Conservation (phyloP, 2,113 vertebrate genomes). For the Saccopteryx leptura region DNA sequence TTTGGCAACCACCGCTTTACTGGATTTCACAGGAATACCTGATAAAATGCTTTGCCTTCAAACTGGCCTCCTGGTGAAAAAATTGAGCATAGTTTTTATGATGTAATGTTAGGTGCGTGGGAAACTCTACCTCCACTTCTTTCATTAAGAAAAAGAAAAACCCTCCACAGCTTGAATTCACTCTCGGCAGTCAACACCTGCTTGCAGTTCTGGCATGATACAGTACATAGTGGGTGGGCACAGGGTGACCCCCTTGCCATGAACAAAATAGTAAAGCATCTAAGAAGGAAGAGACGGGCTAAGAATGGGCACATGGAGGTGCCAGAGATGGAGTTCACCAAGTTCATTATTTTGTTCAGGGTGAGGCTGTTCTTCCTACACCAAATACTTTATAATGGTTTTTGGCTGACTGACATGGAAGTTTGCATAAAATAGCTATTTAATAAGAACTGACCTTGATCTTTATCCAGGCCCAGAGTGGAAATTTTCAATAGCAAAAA, state of each 20-base stretch:
- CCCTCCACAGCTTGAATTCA: neutral
- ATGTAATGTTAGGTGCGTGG: neutral
- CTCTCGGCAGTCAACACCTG: fast-evolving
- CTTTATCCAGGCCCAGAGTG: slow-evolving; percentile 63
- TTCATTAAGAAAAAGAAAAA: neutral
- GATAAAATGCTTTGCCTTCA: neutral
- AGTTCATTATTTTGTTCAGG: neutral
- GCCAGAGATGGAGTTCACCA: neutral
- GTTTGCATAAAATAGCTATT: slow-evolving; percentile 16
- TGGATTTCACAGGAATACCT: too few relatives aligned
- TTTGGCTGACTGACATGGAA: neutral
- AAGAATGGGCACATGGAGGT: neutral
- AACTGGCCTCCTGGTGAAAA: fast-evolving
- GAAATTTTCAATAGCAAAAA: slow-evolving; percentile 72
- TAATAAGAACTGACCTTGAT: slow-evolving; percentile 60
- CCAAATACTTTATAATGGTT: neutral
- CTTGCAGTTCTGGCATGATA: fast-evolving
- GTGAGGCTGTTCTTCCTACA: fast-evolving
- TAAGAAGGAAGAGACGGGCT: neutral
- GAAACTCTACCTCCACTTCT: neutral
- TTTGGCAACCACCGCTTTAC: neutral
- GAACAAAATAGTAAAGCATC: neutral
- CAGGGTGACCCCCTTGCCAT: neutral
- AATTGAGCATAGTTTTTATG: neutral
- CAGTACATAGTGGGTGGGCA: neutral